phyloP scores from a whole-genome alignment of 2,888 invertebrate genomes.

The Pyrgus malvae region DNA sequence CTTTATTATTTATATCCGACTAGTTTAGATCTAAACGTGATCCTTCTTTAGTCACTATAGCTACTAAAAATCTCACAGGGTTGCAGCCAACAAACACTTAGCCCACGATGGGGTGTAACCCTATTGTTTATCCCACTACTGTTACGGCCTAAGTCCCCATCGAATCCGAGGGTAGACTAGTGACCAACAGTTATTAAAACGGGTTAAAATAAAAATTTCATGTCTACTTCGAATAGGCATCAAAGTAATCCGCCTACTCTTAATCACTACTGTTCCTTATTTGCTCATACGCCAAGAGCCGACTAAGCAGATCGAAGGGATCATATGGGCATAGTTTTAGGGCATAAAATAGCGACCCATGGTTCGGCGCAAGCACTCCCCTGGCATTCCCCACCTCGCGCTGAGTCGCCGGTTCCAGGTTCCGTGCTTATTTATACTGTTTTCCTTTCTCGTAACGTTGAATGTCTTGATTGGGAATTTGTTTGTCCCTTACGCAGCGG shows the following conservation, averaged over 20 bases:
- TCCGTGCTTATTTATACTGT: constrained; percentile 21
- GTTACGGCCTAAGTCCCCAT: too few species aligned
- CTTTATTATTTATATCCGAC: too few species aligned
- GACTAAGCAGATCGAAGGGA: constrained; percentile 15
- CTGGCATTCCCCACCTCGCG: constrained; percentile 2
- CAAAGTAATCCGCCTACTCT: neutral
- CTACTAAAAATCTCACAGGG: too few species aligned
- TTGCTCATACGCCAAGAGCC: neutral
- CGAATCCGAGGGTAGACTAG: too few species aligned
- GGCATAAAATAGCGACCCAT: constrained; percentile 22
- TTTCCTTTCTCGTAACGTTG: constrained; percentile 6
- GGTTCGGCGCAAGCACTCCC: constrained; percentile 19
- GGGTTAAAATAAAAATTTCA: too few species aligned
- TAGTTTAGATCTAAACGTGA: too few species aligned
- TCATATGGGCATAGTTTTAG: constrained; percentile 25
- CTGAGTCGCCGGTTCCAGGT: constrained; percentile 11
- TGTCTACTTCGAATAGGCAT: too few species aligned
- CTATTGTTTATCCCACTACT: too few species aligned
- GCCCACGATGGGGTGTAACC: too few species aligned
- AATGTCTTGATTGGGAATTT: constrained; percentile 24
- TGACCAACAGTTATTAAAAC: too few species aligned
- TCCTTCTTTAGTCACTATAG: too few species aligned
- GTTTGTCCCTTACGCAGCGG: constrained; percentile 11
- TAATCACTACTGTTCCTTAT: neutral
- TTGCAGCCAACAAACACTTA: too few species aligned